Evolutionary conservation across 1,140 invertebrate genomes (phyloP), one percentile per base, ranked within the genome.

Genomic region (Polypedilum vanderplanki): DNA sequence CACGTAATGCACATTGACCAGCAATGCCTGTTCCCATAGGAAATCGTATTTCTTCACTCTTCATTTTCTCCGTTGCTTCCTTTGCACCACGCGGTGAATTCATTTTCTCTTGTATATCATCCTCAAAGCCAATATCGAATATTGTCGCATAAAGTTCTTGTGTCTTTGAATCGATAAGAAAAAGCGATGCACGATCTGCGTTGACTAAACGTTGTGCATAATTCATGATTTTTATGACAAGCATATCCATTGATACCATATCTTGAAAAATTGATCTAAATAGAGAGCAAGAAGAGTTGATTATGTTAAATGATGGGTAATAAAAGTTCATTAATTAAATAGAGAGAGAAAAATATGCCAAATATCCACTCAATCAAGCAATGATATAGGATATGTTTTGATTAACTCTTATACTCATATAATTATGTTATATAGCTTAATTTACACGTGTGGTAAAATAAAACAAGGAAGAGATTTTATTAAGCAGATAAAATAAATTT

Each of bases 141-240:
- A 95, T 91, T 57, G 91, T 87, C 1, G 93, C 91, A 78, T 93
- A 93, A 10, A 95, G 83, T 81, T 94, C 90, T 75, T 87, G 86
- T 74, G 86, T 90, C 76, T 87, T 87, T 22, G 85, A 85, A 81
- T 93, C 91, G 0, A 93, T 84, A 2, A 93, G 84, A 80, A 94
- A 93, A 17, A 94, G 82, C 0, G 91, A 93, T 0, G 91, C 91
- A 75, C 92, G 81, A 80, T 95, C 93, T 0, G 93, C 93, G 78
- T 91, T 88, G 0, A 94, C 92, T 5, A 95, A 83, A 74, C 87
- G 86, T 81, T 93, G 91, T 0, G 91, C 91, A 80, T 91, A 92
- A 79, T 91, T 90, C 87, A 95, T 90, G 73, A 95, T 90, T 81
- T 92, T 93, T 81, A 92, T 90, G 15, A 95, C 92, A 0, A 94